Percentiles rank a stretch among this genome's conserved stretches.
phyloP scores from a whole-genome alignment of 2,888 invertebrate genomes.

The Atethmia centrago region DNA sequence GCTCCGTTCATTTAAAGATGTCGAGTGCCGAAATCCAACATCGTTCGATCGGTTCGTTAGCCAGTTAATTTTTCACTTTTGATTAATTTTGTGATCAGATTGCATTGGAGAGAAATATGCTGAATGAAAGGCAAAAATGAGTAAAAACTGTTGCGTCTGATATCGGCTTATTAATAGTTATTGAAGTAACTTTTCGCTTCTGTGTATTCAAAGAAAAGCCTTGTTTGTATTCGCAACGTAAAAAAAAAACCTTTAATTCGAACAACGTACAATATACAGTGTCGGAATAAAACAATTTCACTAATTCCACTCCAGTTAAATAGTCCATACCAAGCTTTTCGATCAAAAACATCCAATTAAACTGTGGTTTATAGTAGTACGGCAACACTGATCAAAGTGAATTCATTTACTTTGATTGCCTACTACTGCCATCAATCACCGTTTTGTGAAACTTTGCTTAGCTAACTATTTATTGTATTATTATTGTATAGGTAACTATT shows the following conservation, averaged over 20 bases:
- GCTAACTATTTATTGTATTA: no score
- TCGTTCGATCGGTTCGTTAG: neutral
- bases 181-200: neutral
- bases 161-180: neutral
- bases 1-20: neutral
- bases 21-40: neutral
- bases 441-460: neutral
- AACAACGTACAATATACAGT: neutral
- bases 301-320: neutral
- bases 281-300: neutral
- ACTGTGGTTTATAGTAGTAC: slow-evolving; percentile 5
- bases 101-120: neutral
- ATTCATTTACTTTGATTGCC: neutral
- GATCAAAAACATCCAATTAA: slow-evolving; percentile 1
- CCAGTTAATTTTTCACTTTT: neutral
- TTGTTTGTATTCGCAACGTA: neutral
- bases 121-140: neutral
- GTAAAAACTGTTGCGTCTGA: neutral
- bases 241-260: neutral
- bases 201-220: neutral
- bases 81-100: neutral
- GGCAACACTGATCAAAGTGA: slow-evolving; percentile 5
- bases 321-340: neutral
- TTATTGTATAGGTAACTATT: no score
- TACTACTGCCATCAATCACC: neutral